Percentiles rank a stretch among this genome's conserved stretches.
phyloP scores from a whole-genome alignment of 2,888 invertebrate genomes.

The Lithosia quadra region DNA sequence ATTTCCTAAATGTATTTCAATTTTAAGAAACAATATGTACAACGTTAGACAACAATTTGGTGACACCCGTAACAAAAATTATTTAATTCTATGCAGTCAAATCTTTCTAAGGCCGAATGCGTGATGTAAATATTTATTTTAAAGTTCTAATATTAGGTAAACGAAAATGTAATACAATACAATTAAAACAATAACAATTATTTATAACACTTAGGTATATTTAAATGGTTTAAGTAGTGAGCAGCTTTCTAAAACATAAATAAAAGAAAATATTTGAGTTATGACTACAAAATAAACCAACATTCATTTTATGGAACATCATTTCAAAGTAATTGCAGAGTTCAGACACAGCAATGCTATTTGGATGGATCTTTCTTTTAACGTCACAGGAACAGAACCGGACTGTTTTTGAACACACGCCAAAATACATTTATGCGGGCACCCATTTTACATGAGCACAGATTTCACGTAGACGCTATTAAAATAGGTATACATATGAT shows the following conservation, averaged over 20 bases:
- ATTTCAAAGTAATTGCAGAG: slow-evolving; percentile 41
- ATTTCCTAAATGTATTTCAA: slow-evolving; percentile 62
- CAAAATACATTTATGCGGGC: slow-evolving; percentile 61
- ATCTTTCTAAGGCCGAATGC: slow-evolving; percentile 75
- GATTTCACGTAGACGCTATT: slow-evolving; percentile 42
- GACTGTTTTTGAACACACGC: slow-evolving; percentile 62
- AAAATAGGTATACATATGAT: slow-evolving; percentile 35
- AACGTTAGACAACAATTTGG: slow-evolving; percentile 56
- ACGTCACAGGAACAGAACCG: slow-evolving; percentile 54
- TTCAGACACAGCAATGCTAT: slow-evolving; percentile 49
- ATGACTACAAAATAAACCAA: slow-evolving; percentile 38
- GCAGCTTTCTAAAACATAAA: slow-evolving; percentile 13
- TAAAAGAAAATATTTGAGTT: slow-evolving; percentile 25
- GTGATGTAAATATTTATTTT: slow-evolving; percentile 38
- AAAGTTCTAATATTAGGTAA: slow-evolving; percentile 22
- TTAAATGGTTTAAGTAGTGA: slow-evolving; percentile 1
- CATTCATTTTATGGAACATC: slow-evolving; percentile 41
- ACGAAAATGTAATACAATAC: slow-evolving; percentile 22
- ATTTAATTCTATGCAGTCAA: slow-evolving; percentile 84
- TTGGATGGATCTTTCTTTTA: slow-evolving; percentile 54
- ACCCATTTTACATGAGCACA: slow-evolving; percentile 48
- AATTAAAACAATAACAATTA: slow-evolving; percentile 23
- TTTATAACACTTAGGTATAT: slow-evolving; percentile 7
- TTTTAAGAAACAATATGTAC: slow-evolving; percentile 68
- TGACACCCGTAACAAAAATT: slow-evolving; percentile 56